Percentiles rank a stretch among this genome's conserved stretches.
These are phyloP conservation scores for Chionis minor DNA, from an alignment of 2,113 vertebrate genomes.

Conservation along the genomic window DNA sequence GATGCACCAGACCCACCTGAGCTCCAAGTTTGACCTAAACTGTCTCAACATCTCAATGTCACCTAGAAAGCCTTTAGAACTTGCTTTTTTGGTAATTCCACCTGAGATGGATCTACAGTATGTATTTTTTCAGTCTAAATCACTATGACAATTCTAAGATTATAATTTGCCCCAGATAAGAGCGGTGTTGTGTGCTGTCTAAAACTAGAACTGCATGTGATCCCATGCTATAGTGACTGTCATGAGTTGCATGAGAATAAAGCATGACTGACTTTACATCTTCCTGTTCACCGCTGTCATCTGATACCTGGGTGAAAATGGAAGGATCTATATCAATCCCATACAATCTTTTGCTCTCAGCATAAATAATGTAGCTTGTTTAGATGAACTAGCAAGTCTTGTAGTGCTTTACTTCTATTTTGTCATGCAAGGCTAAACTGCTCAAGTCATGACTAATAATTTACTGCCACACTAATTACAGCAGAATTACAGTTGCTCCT, in stretches of 20 bases:
- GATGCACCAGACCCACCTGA: background rate
- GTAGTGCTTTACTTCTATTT: background rate
- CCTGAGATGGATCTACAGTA: background rate
- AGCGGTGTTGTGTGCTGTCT: background rate
- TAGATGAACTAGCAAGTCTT: background rate
- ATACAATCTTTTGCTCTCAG: background rate
- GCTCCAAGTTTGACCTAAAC: background rate
- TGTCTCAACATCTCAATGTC: background rate
- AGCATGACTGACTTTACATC: background rate
- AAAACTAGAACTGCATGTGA: background rate
- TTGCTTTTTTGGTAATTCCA: background rate
- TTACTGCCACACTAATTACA: background rate
- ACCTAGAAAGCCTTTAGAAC: background rate
- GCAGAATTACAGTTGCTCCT: background rate
- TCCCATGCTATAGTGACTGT: background rate
- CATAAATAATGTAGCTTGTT: background rate
- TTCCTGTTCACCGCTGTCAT: background rate
- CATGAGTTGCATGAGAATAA: background rate
- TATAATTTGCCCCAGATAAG: background rate
- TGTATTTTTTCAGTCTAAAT: background rate
- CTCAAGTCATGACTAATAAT: background rate
- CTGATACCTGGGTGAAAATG: background rate
- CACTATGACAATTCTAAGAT: background rate
- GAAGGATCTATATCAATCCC: background rate
- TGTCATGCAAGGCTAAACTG: background rate